Evolutionary conservation across 2,888 invertebrate genomes (phyloP).

Genomic region (Nineta flava): DNA sequence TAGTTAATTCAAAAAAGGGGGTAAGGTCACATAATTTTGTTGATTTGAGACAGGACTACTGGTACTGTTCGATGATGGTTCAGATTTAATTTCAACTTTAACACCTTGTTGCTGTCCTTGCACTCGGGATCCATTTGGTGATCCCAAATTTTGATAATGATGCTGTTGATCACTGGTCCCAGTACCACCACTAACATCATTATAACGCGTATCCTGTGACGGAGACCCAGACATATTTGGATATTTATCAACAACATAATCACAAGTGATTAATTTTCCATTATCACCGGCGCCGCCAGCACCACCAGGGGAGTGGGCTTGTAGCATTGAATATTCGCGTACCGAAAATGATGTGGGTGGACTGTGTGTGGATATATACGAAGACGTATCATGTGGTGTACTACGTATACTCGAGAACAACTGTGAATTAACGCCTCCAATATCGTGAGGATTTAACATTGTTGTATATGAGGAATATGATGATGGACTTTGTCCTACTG

Average conservation of each 20-base stretch:
- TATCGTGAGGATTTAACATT: constrained; percentile 54
- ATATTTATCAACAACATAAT: constrained; percentile 39
- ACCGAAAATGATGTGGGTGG: constrained; percentile 37
- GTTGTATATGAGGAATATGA: constrained; percentile 34
- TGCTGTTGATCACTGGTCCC: constrained; percentile 12
- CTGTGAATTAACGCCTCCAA: constrained; percentile 36
- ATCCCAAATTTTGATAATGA: constrained; percentile 12
- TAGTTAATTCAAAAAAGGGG: constrained; percentile 59
- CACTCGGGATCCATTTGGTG: constrained; percentile 23
- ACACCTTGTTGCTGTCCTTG: constrained; percentile 22
- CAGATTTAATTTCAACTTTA: constrained; percentile 23
- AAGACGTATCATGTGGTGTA: constrained; percentile 46
- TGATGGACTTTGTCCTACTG: constrained; percentile 13
- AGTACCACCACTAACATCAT: constrained; percentile 31
- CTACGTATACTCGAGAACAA: constrained; percentile 41
- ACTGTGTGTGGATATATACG: constrained; percentile 37
- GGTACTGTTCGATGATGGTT: constrained; percentile 14
- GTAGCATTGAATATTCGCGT: constrained; percentile 48
- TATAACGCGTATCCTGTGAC: constrained; percentile 39
- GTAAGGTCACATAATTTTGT: constrained; percentile 43
- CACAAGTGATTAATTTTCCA: constrained; percentile 20
- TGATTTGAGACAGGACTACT: constrained; percentile 25
- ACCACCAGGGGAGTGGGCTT: constrained; percentile 38
- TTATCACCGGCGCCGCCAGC: constrained; percentile 24
- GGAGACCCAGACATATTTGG: constrained; percentile 25